phyloP scores from a whole-genome alignment of 2,888 invertebrate genomes.

The Tipula confusa region DNA sequence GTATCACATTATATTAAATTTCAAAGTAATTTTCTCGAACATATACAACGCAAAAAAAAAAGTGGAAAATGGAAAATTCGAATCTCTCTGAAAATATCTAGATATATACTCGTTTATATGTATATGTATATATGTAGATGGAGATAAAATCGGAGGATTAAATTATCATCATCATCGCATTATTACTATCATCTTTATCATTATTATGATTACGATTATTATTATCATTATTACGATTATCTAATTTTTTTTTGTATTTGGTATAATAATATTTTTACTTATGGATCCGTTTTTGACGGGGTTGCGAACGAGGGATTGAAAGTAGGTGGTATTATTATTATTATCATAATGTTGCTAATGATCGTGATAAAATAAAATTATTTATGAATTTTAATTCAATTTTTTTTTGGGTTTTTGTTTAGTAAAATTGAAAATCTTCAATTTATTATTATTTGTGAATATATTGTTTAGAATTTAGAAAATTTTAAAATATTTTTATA shows the following conservation, averaged over 20 bases:
- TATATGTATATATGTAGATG: background rate
- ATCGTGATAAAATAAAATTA: background rate
- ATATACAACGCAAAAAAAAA: background rate
- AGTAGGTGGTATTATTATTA: background rate
- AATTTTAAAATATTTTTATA: too few relatives aligned
- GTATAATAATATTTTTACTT: background rate
- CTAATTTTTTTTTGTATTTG: background rate
- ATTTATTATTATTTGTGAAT: too few relatives aligned
- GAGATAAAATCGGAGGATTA: conserved; percentile 8
- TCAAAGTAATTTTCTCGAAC: background rate
- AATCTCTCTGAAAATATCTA: too few relatives aligned
- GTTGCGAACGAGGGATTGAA: background rate
- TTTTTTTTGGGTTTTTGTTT: background rate
- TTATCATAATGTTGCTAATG: conserved; percentile 8
- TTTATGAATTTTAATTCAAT: background rate
- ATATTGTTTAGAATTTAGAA: too few relatives aligned
- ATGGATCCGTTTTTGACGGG: background rate
- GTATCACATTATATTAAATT: conserved; percentile 15
- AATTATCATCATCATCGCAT: conserved; percentile 16
- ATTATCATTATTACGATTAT: background rate
- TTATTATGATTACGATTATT: background rate
- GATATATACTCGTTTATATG: too few relatives aligned
- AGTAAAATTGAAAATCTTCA: background rate
- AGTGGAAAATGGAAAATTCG: background rate
- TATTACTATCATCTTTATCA: conserved; percentile 20